Percentiles rank a stretch among this genome's conserved stretches.
Evolutionary conservation across 2,888 invertebrate genomes (phyloP).

Genomic region (Tricholauxania praeusta): DNA sequence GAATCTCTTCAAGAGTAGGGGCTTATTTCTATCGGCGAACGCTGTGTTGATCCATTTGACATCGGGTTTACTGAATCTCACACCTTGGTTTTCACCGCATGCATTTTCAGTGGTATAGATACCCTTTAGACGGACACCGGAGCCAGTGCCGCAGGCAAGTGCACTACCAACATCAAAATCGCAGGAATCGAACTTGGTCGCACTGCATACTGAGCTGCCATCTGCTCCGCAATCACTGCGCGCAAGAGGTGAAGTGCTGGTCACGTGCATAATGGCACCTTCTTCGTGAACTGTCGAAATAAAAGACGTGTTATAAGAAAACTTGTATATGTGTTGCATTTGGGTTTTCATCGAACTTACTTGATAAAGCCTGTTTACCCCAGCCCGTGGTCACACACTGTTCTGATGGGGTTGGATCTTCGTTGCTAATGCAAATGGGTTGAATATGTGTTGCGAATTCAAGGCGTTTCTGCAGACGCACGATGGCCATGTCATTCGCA

Average conservation of each 20-base stretch:
- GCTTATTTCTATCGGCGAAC: slow-evolving; percentile 61
- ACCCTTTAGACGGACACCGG: slow-evolving; percentile 78
- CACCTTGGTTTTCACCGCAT: slow-evolving; percentile 72
- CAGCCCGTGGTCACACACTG: slow-evolving; percentile 85
- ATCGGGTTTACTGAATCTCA: slow-evolving; percentile 74
- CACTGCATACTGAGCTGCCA: slow-evolving; percentile 73
- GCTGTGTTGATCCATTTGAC: slow-evolving; percentile 70
- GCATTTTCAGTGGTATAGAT: slow-evolving; percentile 83
- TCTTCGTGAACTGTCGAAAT: slow-evolving; percentile 75
- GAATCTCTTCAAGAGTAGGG: slow-evolving; percentile 48
- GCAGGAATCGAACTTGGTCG: slow-evolving; percentile 79
- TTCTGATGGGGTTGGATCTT: slow-evolving; percentile 70
- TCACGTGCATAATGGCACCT: slow-evolving; percentile 81
- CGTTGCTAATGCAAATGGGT: slow-evolving; percentile 79
- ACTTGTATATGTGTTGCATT: background rate
- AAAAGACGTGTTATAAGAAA: background rate
- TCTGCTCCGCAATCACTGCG: slow-evolving; percentile 68
- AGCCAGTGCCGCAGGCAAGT: slow-evolving; percentile 80
- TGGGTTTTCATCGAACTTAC: slow-evolving; percentile 69
- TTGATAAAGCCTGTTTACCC: slow-evolving; percentile 83
- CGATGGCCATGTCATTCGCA: slow-evolving; percentile 78
- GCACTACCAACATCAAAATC: slow-evolving; percentile 85
- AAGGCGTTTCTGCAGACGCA: slow-evolving; percentile 75
- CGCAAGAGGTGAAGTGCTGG: slow-evolving; percentile 77
- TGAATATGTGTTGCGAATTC: slow-evolving; percentile 79